These are phyloP conservation scores for Microchirus variegatus DNA, from an alignment of 2,797 vertebrate species.

Conservation along the genomic window DNA sequence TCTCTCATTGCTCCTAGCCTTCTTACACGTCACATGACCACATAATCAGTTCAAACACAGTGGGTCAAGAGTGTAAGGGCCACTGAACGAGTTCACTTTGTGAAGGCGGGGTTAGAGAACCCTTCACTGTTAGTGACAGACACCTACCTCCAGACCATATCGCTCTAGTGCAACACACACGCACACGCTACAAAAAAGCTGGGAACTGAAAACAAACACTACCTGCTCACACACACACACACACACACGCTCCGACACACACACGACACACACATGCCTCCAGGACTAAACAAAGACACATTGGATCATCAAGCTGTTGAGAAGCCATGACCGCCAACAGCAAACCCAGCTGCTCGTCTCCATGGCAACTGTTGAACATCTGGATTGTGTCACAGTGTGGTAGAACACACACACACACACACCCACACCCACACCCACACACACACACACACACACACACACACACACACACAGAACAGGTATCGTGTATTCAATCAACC, in stretches of 20 bases:
- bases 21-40: conserved; percentile 23
- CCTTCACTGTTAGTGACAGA: conserved; percentile 58
- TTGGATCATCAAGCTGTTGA: conserved; percentile 50
- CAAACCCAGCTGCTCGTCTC: conserved; percentile 59
- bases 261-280: background rate
- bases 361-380: conserved; percentile 64
- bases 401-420: conserved; percentile 5
- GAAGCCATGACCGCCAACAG: conserved; percentile 43
- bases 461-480: conserved; percentile 11
- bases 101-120: conserved; percentile 10
- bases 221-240: conserved; percentile 21
- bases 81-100: background rate
- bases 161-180: background rate
- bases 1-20: conserved; percentile 11
- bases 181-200: conserved; percentile 25
- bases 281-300: conserved; percentile 46
- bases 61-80: conserved; percentile 26
- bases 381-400: conserved; percentile 37
- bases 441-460: conserved; percentile 4
- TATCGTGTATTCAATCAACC: conserved; percentile 29
- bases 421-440: no score
- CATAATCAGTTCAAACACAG: conserved; percentile 5
- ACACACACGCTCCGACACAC: conserved; percentile 1
- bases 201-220: conserved; percentile 32
- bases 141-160: conserved; percentile 69